Evolutionary conservation across 1,140 invertebrate species (phyloP).

Genomic region (Wiebesia pumilae): DNA sequence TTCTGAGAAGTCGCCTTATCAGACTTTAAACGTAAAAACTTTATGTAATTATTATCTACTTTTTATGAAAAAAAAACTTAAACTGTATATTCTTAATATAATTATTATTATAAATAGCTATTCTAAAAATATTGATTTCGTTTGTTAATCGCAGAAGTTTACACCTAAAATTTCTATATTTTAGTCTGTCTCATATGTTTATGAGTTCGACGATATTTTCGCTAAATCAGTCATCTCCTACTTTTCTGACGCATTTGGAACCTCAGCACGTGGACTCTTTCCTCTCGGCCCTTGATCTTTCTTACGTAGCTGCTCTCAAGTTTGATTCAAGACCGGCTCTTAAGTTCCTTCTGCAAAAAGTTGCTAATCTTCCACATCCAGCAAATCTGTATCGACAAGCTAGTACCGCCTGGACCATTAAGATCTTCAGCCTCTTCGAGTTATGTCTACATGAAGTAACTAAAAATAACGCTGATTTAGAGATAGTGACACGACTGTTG

Average conservation of each 20-base stretch:
- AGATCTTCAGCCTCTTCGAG: constrained; percentile 90
- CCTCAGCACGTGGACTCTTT: constrained; percentile 73
- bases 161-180: neutral
- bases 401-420: constrained; percentile 92
- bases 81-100: too few species aligned
- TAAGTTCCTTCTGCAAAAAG: constrained; percentile 95
- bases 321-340: constrained; percentile 92
- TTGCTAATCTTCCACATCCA: constrained; percentile 89
- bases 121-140: too few species aligned
- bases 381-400: constrained; percentile 95
- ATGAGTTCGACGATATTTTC: constrained; percentile 75
- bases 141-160: neutral
- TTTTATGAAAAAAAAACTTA: too few species aligned
- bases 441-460: constrained; percentile 72
- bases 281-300: constrained; percentile 86
- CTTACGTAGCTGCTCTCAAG: constrained; percentile 86
- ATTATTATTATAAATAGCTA: too few species aligned
- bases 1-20: too few species aligned
- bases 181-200: constrained; percentile 68
- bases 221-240: constrained; percentile 62
- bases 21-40: too few species aligned
- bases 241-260: constrained; percentile 55
- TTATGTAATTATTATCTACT: too few species aligned
- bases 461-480: constrained; percentile 78
- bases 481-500: constrained; percentile 81